Evolutionary conservation across 2,797 vertebrate genomes (phyloP).

Genomic region (Oreortyx pictus): DNA sequence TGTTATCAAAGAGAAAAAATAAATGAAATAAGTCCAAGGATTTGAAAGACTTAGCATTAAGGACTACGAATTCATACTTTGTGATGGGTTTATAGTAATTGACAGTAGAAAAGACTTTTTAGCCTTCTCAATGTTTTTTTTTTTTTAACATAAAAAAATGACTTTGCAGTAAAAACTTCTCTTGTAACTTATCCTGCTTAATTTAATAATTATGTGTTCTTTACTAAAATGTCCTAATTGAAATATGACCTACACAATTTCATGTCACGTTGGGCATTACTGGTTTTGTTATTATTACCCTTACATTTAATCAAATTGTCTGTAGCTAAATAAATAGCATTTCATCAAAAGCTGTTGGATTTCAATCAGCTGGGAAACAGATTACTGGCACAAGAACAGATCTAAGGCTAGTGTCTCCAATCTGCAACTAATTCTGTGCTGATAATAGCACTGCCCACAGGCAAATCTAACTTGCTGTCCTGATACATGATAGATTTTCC

Average conservation of each 20-base stretch:
- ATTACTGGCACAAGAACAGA: background rate
- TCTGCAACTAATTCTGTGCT: conserved; percentile 46
- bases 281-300: conserved; percentile 45
- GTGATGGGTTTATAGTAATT: conserved; percentile 54
- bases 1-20: conserved; percentile 66
- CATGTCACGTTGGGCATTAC: background rate
- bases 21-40: conserved; percentile 66
- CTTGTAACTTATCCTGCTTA: background rate
- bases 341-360: conserved; percentile 28
- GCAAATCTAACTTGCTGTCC: conserved; percentile 42
- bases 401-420: conserved; percentile 40
- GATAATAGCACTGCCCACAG: conserved; percentile 41
- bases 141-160: conserved; percentile 41
- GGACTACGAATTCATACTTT: conserved; percentile 63
- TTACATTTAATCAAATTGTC: conserved; percentile 55
- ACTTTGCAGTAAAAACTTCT: conserved; percentile 28
- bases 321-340: conserved; percentile 52
- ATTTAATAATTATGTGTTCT: conserved; percentile 18
- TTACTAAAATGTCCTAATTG: conserved; percentile 35
- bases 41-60: conserved; percentile 73
- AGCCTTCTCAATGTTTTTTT: conserved; percentile 1
- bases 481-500: conserved; percentile 54
- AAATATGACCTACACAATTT: conserved; percentile 19
- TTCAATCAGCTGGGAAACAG: conserved; percentile 49
- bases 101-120: conserved; percentile 58